Percentiles rank a stretch among this genome's conserved stretches.
Conservation (phyloP, 2,797 vertebrate genomes). For the Cryptoblepharus egeriae region DNA sequence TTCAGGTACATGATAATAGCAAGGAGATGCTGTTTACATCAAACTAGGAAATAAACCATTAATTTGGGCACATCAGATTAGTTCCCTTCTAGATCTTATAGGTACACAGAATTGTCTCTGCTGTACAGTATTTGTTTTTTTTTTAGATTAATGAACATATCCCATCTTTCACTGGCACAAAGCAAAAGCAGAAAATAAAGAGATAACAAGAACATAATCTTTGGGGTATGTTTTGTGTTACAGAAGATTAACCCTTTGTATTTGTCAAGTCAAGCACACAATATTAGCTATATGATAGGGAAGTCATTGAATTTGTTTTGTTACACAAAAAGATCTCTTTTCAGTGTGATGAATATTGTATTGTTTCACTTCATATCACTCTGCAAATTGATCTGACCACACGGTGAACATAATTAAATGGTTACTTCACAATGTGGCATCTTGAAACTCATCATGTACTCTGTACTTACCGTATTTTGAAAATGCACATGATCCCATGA, state of each 20-base stretch:
- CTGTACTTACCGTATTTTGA: not conserved
- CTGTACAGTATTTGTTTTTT: not conserved
- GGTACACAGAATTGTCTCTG: not conserved
- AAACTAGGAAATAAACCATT: not conserved
- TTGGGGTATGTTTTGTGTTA: not conserved
- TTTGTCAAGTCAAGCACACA: not conserved
- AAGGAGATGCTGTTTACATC: not conserved
- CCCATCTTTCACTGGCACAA: not conserved
- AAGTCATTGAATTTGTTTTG: not conserved
- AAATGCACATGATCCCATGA: not conserved
- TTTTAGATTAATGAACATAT: not conserved
- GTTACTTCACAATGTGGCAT: not conserved
- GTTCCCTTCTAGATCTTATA: not conserved
- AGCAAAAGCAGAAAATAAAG: not conserved
- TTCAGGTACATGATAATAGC: not conserved
- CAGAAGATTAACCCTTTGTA: not conserved
- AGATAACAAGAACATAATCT: not conserved
- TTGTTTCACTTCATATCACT: not conserved
- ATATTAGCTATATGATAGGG: not conserved
- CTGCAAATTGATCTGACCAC: not conserved
- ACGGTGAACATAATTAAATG: not conserved
- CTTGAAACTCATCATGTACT: not conserved
- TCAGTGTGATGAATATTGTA: not conserved
- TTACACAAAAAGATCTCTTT: not conserved
- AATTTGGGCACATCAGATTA: not conserved